These are phyloP conservation scores for Halichondria panicea DNA, from an alignment of 37 sponge, comb jelly and placozoan species.

Conservation along the genomic window DNA sequence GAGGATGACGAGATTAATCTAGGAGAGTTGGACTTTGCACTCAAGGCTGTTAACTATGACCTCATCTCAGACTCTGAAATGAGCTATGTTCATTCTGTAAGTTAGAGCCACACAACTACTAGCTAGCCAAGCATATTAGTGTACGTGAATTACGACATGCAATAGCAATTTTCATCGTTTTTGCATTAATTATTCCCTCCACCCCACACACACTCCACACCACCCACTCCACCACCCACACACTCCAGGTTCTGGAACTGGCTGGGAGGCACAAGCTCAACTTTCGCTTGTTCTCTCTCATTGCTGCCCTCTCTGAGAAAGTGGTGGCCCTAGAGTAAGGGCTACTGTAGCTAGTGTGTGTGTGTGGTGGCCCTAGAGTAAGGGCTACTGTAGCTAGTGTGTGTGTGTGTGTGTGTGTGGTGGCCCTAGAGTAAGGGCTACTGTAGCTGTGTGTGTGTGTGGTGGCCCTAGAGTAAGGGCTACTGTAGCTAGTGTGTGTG, in stretches of 20 bases:
- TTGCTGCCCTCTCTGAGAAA: constrained; percentile 93
- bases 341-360: background rate
- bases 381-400: no score
- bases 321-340: constrained; percentile 88
- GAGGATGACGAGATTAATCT: constrained; percentile 87
- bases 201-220: background rate
- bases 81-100: constrained; percentile 72
- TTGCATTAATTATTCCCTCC: background rate
- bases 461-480: no score
- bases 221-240: background rate
- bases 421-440: no score
- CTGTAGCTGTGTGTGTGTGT: no score
- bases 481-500: no score
- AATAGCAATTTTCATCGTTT: no score
- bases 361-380: no score
- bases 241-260: constrained; percentile 74
- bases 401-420: no score
- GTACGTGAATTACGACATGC: no score
- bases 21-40: constrained; percentile 82
- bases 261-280: constrained; percentile 78
- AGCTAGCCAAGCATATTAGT: background rate
- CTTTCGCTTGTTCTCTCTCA: constrained; percentile 75
- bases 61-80: constrained; percentile 84
- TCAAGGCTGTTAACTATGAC: constrained; percentile 88
- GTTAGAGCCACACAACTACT: no score